These are phyloP conservation scores for honey bee (Apis mellifera) DNA, from an alignment of 1,140 invertebrate species.

Conservation along the genomic window Amel_HAv3.1 CM009937.2:8459501-8460000, in stretches of 20 bases:
- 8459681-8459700: conserved; percentile 68
- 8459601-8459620: conserved; percentile 65
- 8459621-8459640: conserved; percentile 53
- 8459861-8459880: no score
- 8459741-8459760: conserved; percentile 75
- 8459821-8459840: conserved; percentile 6
- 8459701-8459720: conserved; percentile 66
- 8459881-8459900: no score
- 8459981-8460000: background rate
- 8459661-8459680: conserved; percentile 65
- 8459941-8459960: no score
- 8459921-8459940: no score
- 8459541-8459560: conserved; percentile 16
- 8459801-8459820: conserved; percentile 71
- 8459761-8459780: conserved; percentile 81
- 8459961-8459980: no score
- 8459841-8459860: no score
- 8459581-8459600: conserved; percentile 30
- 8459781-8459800: conserved; percentile 80
- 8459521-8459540: conserved; percentile 18
- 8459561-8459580: conserved; percentile 64
- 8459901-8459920: no score
- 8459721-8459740: conserved; percentile 73
- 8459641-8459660: conserved; percentile 52
- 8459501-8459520: conserved; percentile 14